Evolutionary conservation across 2,888 invertebrate species (phyloP).

Genomic region (Rhabditophanes sp.): DNA sequence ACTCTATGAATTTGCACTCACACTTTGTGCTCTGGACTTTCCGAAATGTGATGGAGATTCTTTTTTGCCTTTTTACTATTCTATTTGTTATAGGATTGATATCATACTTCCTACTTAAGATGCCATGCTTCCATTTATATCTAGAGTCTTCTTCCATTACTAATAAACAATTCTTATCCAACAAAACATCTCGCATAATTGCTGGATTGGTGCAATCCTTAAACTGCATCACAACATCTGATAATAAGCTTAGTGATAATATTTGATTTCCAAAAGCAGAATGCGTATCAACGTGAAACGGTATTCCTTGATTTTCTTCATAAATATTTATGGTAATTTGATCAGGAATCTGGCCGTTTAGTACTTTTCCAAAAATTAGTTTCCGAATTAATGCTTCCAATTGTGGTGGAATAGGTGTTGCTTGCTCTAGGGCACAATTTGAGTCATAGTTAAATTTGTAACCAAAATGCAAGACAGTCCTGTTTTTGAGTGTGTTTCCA

Average conservation of each 20-base stretch:
- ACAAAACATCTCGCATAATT: slow-evolving; percentile 55
- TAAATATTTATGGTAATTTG: slow-evolving; percentile 48
- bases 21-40: slow-evolving; percentile 42
- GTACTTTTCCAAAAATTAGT: neutral
- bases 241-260: slow-evolving; percentile 58
- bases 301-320: slow-evolving; percentile 56
- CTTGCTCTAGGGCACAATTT: slow-evolving; percentile 20
- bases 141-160: slow-evolving; percentile 68
- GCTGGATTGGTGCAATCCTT: slow-evolving; percentile 33
- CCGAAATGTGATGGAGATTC: slow-evolving; percentile 49
- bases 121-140: slow-evolving; percentile 81
- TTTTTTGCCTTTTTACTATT: slow-evolving; percentile 19
- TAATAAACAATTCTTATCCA: slow-evolving; percentile 67
- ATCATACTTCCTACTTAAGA: slow-evolving; percentile 67
- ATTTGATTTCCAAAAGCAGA: slow-evolving; percentile 78
- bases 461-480: slow-evolving; percentile 36
- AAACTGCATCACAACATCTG: slow-evolving; percentile 36
- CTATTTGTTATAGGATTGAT: slow-evolving; percentile 49
- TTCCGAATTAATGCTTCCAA: slow-evolving; percentile 10
- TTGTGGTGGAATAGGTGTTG: slow-evolving; percentile 15
- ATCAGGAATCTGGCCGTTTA: slow-evolving; percentile 13
- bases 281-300: slow-evolving; percentile 82
- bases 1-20: slow-evolving; percentile 32
- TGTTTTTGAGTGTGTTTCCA: slow-evolving; percentile 21
- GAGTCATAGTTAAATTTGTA: slow-evolving; percentile 33